These are phyloP conservation scores for Saiga tatarica DNA, from an alignment of 2,113 vertebrate species.

Conservation along the genomic window DNA sequence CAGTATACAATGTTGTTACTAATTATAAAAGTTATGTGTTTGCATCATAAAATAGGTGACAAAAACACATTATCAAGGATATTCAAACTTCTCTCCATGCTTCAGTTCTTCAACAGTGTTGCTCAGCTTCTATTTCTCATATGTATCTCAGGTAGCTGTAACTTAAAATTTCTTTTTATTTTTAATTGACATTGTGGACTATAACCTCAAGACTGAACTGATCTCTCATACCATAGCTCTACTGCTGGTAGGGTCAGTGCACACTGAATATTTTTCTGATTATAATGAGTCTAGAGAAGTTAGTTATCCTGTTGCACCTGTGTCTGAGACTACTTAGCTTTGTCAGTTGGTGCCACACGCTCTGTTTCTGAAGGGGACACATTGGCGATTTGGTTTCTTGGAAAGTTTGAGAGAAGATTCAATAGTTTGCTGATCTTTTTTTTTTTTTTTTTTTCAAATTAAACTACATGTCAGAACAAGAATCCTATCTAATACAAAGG, in stretches of 20 bases:
- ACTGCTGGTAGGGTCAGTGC: background rate
- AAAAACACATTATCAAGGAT: background rate
- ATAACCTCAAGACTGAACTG: background rate
- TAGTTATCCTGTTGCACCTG: background rate
- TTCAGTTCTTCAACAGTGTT: background rate
- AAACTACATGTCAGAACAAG: background rate
- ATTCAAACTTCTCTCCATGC: background rate
- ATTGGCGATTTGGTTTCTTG: background rate
- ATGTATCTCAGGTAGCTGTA: background rate
- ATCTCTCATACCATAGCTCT: background rate
- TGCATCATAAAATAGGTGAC: background rate
- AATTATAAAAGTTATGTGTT: background rate
- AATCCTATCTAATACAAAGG: background rate
- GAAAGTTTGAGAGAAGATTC: background rate
- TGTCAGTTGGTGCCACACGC: background rate
- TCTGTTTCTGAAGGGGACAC: background rate
- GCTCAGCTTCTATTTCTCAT: background rate
- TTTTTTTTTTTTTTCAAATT: background rate
- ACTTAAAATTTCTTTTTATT: background rate
- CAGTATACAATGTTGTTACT: background rate
- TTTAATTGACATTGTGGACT: background rate
- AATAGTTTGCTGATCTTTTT: background rate
- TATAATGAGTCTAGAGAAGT: background rate
- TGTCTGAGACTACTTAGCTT: background rate
- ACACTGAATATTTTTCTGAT: background rate